Percentiles rank a stretch among this genome's conserved stretches.
Evolutionary conservation across 2,888 invertebrate genomes (phyloP).

Genomic region (Eucriotettix oculatus): DNA sequence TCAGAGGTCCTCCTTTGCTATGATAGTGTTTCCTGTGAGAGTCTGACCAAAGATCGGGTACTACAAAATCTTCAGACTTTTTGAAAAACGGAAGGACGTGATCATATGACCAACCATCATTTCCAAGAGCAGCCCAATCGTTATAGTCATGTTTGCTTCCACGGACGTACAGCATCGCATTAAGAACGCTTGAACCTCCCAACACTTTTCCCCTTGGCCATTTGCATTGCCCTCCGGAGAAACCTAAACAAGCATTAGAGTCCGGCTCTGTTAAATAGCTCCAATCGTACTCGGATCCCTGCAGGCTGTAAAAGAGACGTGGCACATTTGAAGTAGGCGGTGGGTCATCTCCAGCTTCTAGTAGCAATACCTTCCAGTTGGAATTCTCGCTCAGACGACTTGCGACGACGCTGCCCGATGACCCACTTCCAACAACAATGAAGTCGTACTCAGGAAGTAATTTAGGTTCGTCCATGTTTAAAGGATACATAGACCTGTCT

Average conservation of each 20-base stretch:
- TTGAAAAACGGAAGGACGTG: neutral
- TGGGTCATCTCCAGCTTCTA: too few species aligned
- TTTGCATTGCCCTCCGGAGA: constrained; percentile 14
- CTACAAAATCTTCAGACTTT: neutral
- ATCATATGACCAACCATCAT: neutral
- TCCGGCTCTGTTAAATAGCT: constrained; percentile 27
- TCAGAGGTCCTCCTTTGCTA: too few species aligned
- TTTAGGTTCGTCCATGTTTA: too few species aligned
- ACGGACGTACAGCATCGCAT: neutral
- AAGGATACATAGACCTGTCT: too few species aligned
- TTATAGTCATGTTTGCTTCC: neutral
- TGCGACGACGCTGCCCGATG: too few species aligned
- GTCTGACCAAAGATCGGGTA: neutral
- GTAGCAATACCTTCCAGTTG: too few species aligned
- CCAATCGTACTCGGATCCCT: constrained; percentile 19
- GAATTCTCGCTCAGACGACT: too few species aligned
- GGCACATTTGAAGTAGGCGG: too few species aligned
- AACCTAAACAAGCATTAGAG: constrained; percentile 17
- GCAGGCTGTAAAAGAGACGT: too few species aligned
- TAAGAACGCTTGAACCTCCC: neutral
- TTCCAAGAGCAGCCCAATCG: neutral
- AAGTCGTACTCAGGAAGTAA: too few species aligned
- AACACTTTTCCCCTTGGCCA: constrained; percentile 26
- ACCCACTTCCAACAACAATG: too few species aligned
- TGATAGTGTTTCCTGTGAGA: too few species aligned